Base-by-base conservation (phyloP, 2,888 invertebrate genomes). In the Diogma glabrata region DNA sequence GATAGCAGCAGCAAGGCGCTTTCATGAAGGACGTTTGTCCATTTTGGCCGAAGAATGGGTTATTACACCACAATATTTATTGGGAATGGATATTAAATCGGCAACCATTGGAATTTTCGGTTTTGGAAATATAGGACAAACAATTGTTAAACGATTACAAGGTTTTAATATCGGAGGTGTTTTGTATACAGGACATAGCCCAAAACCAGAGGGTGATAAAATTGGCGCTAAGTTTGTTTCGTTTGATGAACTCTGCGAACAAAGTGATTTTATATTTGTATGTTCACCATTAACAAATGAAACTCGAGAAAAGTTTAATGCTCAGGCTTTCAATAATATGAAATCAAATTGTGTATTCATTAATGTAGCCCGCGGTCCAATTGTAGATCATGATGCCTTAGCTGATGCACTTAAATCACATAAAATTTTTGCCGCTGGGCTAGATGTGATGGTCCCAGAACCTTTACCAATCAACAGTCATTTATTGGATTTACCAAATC, bases 381-480 rank as follows among this genome's bases (percentile, higher is more conserved):
- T 87, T 16, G 78, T 88, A 0, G 81, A 91, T 57, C 92, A 93
- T 63, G 78, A 83, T 0, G 90, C 85, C 49, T 69, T 96, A 14
- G 77, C 84, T 51, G 75, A 78, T 43, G 93, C 93, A 0, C 69
- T 96, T 49, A 79, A 79, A 60, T 74, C 71, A 26, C 78, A 79
- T 0, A 73, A 76, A 55, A 93, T 95, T 52, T 84, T 82, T 62
- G 87, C 86, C 0, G 95, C 95, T 3, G 95, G 93, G 0, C 73
- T 96, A 2, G 96, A 96, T 65, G 95, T 96, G 2, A 90, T 86
- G 61, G 81, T 82, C 0, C 94, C 95, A 0, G 95, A 96, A 65
- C 96, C 96, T 0, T 65, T 96, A 47, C 89, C 93, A 0, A 70
- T 77, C 2, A 79, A 85, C 65, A 82, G 89, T 67, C 20, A 43